phyloP scores from a whole-genome alignment of 2,797 vertebrate genomes.

The Danio tinwini region DNA sequence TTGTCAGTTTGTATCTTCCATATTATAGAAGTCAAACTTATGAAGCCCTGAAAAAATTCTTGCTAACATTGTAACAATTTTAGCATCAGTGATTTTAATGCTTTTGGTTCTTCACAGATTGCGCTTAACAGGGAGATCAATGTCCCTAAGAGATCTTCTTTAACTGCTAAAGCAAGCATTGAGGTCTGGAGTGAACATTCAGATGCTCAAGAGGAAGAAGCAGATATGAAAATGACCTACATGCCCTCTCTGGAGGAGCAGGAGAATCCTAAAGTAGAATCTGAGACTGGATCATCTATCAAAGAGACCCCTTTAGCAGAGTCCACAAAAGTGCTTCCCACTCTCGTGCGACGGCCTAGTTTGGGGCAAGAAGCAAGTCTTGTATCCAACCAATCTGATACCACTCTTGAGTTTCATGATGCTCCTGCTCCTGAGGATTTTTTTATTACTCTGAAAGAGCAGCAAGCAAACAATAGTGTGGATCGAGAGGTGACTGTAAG shows the following conservation, averaged over 20 bases:
- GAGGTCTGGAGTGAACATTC: constrained; percentile 69
- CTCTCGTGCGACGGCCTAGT: constrained; percentile 50
- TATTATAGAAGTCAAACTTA: too few relatives aligned
- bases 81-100: neutral
- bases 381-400: constrained; percentile 77
- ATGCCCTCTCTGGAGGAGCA: constrained; percentile 49
- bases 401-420: constrained; percentile 85
- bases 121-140: constrained; percentile 74
- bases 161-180: constrained; percentile 66
- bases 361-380: constrained; percentile 78
- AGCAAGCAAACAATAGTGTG: constrained; percentile 47
- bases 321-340: constrained; percentile 15
- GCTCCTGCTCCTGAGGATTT: constrained; percentile 77
- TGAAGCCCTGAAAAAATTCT: neutral
- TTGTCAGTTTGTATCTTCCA: too few relatives aligned
- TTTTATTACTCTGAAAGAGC: constrained; percentile 64
- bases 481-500: constrained; percentile 46
- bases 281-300: constrained; percentile 66
- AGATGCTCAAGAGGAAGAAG: constrained; percentile 61
- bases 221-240: constrained; percentile 54
- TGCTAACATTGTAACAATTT: too few relatives aligned
- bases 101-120: constrained; percentile 68
- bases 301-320: constrained; percentile 55
- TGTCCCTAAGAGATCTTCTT: constrained; percentile 67
- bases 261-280: constrained; percentile 46